A percentile compares a stretch with the other conserved stretches of the same genome.
These are phyloP conservation scores for Rhopalosiphum padi DNA, from an alignment of 1,140 invertebrate species.

Conservation along the genomic window DNA sequence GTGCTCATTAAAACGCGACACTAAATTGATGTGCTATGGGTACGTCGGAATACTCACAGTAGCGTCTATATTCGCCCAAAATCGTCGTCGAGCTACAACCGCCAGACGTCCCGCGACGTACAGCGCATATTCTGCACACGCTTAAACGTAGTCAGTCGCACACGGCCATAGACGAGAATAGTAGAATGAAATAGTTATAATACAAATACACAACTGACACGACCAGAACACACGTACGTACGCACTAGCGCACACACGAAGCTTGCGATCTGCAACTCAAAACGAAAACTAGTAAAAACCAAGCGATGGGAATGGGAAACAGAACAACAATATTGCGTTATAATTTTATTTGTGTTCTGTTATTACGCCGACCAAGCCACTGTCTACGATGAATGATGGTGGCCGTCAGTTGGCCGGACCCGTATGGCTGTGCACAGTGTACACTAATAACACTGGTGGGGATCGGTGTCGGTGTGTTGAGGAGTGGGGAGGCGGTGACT, in stretches of 20 bases:
- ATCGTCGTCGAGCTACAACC: background rate
- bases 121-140: background rate
- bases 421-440: background rate
- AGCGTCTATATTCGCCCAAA: background rate
- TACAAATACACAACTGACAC: background rate
- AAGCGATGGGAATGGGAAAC: background rate
- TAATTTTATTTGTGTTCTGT: background rate
- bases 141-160: background rate
- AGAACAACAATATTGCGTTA: background rate
- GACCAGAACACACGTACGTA: background rate
- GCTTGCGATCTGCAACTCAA: background rate
- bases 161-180: background rate
- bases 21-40: background rate
- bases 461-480: background rate
- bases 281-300: background rate
- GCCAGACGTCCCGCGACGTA: background rate
- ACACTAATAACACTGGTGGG: no score
- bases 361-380: background rate
- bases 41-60: background rate
- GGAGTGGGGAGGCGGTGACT: background rate
- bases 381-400: background rate
- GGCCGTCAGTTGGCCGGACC: background rate
- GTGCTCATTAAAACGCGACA: background rate
- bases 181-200: background rate
- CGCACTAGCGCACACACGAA: background rate